Evolutionary conservation across 2,888 invertebrate genomes (phyloP).

Genomic region (Drosophila paramelanica): DNA sequence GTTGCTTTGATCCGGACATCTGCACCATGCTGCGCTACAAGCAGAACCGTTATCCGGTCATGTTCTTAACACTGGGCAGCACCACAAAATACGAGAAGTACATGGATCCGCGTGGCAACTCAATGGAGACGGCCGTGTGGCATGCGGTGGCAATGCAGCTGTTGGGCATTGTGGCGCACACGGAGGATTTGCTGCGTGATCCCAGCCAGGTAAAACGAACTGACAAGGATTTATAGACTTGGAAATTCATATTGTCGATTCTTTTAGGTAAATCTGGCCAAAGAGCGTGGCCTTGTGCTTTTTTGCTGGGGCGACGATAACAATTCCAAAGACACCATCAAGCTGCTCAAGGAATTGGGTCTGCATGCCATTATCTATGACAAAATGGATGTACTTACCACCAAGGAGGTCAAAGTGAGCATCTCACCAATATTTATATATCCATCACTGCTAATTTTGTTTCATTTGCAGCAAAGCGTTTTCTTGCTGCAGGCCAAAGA

Average conservation of each 20-base stretch:
- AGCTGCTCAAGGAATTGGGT: conserved; percentile 93
- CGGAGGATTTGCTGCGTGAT: conserved; percentile 95
- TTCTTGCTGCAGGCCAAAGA: conserved; percentile 92
- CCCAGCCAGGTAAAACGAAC: conserved; percentile 88
- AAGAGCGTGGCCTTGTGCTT: conserved; percentile 92
- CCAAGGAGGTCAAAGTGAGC: conserved; percentile 83
- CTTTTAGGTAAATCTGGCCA: conserved; percentile 90
- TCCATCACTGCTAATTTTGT: background rate
- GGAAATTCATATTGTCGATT: conserved; percentile 47
- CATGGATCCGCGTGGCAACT: conserved; percentile 92
- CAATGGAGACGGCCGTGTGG: conserved; percentile 92
- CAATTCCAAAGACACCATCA: conserved; percentile 93
- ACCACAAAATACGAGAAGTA: conserved; percentile 91
- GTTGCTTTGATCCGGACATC: conserved; percentile 98
- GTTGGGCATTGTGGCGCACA: conserved; percentile 95
- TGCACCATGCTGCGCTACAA: conserved; percentile 97
- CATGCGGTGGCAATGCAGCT: conserved; percentile 93
- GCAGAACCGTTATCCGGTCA: conserved; percentile 98
- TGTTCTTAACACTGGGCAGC: conserved; percentile 95
- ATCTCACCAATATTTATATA: too few species aligned
- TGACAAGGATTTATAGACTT: conserved; percentile 12
- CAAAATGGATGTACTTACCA: conserved; percentile 89
- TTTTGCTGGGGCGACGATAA: conserved; percentile 99
- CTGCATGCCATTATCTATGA: conserved; percentile 99
- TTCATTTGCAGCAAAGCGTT: conserved; percentile 89